These are phyloP conservation scores for Phytoseiulus persimilis DNA, from an alignment of 2,888 invertebrate genomes.

Conservation along the genomic window DNA sequence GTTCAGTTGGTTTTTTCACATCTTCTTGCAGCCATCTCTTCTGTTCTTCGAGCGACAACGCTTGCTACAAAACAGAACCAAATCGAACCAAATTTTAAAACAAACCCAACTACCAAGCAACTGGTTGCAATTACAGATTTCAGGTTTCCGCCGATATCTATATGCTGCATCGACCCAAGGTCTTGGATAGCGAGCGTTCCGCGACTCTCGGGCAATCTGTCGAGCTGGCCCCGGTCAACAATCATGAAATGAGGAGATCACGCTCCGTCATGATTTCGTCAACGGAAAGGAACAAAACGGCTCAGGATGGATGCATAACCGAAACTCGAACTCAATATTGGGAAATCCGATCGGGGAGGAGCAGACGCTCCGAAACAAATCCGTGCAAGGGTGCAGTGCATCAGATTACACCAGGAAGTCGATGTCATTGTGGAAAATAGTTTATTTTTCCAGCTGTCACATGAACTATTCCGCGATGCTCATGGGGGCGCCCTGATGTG, in stretches of 20 bases:
- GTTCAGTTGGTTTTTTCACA: background rate
- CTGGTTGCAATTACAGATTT: background rate
- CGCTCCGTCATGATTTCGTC: too few species aligned
- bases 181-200: too few species aligned
- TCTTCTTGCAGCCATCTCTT: slow-evolving; percentile 32
- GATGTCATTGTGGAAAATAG: background rate
- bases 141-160: background rate
- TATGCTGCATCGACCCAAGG: too few species aligned
- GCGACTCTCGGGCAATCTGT: too few species aligned
- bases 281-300: background rate
- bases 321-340: background rate
- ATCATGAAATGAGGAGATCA: too few species aligned
- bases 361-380: background rate
- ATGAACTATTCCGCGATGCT: background rate
- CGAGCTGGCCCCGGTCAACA: too few species aligned
- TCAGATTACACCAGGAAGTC: background rate
- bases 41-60: slow-evolving; percentile 21
- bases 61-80: slow-evolving; percentile 10
- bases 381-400: background rate
- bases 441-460: background rate
- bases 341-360: background rate
- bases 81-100: background rate
- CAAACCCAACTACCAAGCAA: background rate
- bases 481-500: background rate
- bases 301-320: background rate